These are phyloP conservation scores for Kryptopterus vitreolus DNA, from an alignment of 2,797 vertebrate genomes.

Conservation along the genomic window DNA sequence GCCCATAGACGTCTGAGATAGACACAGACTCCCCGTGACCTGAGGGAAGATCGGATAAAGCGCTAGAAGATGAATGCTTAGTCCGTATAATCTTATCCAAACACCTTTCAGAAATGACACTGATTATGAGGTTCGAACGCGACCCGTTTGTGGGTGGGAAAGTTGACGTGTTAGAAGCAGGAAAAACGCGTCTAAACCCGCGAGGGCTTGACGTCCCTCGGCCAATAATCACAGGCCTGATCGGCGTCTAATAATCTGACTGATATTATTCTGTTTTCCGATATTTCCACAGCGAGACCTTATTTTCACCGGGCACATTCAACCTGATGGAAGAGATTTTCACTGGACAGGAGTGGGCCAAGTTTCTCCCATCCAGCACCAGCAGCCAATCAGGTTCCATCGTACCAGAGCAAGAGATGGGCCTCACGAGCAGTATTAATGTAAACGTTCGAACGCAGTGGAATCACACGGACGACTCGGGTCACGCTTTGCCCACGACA, in stretches of 20 bases:
- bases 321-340: constrained; percentile 76
- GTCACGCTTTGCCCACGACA: background rate
- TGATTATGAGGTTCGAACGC: too few species aligned
- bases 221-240: too few species aligned
- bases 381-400: constrained; percentile 46
- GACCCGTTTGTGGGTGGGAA: too few species aligned
- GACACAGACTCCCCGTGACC: too few species aligned
- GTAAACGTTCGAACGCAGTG: constrained; percentile 22
- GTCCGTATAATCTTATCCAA: too few species aligned
- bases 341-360: constrained; percentile 71
- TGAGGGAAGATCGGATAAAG: too few species aligned
- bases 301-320: constrained; percentile 67
- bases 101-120: too few species aligned
- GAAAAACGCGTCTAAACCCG: too few species aligned
- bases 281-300: constrained; percentile 60
- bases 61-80: too few species aligned
- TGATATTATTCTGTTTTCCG: background rate
- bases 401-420: constrained; percentile 14
- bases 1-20: too few species aligned
- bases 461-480: constrained; percentile 17
- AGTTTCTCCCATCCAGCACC: constrained; percentile 60
- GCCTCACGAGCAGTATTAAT: constrained; percentile 12
- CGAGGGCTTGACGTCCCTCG: too few species aligned
- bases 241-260: background rate
- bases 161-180: too few species aligned